Conservation (phyloP, 1,140 invertebrate genomes). For the Camponotus pennsylvanicus region DNA sequence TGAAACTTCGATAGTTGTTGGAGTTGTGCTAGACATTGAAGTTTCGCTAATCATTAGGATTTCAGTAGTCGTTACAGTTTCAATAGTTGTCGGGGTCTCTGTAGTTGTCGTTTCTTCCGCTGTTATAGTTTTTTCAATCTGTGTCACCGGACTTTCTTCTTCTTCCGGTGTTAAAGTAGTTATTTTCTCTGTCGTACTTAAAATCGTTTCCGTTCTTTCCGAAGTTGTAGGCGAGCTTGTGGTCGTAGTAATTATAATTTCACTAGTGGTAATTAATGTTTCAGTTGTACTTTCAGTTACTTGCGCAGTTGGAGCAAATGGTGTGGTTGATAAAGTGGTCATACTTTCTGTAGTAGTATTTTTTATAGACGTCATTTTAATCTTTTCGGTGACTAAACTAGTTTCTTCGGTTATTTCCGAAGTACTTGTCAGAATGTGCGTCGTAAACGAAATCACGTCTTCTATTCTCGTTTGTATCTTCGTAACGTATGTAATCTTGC, state of each 20-base stretch:
- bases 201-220: slow-evolving; percentile 14
- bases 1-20: background rate
- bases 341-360: background rate
- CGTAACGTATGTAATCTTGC: background rate
- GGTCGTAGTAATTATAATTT: background rate
- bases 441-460: background rate
- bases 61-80: background rate
- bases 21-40: background rate
- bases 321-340: background rate
- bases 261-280: background rate
- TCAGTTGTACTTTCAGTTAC: background rate
- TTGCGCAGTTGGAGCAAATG: background rate
- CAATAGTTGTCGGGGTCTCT: background rate
- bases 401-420: background rate
- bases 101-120: slow-evolving; percentile 34
- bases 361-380: background rate
- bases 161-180: slow-evolving; percentile 20
- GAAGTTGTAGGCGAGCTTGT: background rate
- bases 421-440: background rate
- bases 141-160: slow-evolving; percentile 29
- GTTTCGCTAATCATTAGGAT: slow-evolving; percentile 10
- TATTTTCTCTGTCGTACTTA: background rate
- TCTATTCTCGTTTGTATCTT: background rate
- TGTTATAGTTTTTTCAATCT: slow-evolving; percentile 48
- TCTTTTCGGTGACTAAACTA: background rate